Evolutionary conservation across 2,797 vertebrate species (phyloP).

Genomic region (Bothrops alternatus): DNA sequence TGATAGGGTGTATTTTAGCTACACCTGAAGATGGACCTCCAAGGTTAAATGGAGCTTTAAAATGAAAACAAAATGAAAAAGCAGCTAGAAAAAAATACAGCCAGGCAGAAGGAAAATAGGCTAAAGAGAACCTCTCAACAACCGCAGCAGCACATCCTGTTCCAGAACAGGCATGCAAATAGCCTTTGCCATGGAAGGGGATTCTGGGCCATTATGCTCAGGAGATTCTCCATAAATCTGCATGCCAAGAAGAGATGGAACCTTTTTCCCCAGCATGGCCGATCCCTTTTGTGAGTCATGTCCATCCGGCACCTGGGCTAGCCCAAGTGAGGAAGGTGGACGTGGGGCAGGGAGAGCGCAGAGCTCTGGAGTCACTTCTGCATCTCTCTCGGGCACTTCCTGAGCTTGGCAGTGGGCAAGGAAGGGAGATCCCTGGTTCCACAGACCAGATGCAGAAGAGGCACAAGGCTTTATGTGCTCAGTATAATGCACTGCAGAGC

Average conservation of each 20-base stretch:
- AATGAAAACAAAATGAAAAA: not conserved
- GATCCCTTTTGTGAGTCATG: not conserved
- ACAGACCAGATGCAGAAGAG: slow-evolving; percentile 53
- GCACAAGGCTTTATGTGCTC: slow-evolving; percentile 51
- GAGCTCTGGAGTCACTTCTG: slow-evolving; percentile 13
- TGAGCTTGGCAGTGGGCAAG: not conserved
- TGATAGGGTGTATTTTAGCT: not conserved
- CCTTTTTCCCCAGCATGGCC: not conserved
- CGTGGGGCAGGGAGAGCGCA: not conserved
- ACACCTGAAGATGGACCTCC: not conserved
- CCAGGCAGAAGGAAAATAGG: not conserved
- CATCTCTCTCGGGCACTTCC: slow-evolving; percentile 23
- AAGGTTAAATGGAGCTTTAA: not conserved
- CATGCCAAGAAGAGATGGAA: not conserved
- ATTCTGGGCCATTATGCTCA: not conserved
- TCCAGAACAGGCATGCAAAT: not conserved
- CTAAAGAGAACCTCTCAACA: accelerated
- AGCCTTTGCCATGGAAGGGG: not conserved
- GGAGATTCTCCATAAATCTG: not conserved
- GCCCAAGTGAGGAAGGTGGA: accelerated
- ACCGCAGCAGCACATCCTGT: accelerated
- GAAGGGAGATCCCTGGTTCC: slow-evolving; percentile 51
- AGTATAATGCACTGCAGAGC: slow-evolving; percentile 44
- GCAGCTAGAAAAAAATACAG: not conserved
- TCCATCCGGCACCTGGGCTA: accelerated